These are phyloP conservation scores for Scatophagus argus DNA, from an alignment of 2,113 vertebrate species.

Conservation along the genomic window DNA sequence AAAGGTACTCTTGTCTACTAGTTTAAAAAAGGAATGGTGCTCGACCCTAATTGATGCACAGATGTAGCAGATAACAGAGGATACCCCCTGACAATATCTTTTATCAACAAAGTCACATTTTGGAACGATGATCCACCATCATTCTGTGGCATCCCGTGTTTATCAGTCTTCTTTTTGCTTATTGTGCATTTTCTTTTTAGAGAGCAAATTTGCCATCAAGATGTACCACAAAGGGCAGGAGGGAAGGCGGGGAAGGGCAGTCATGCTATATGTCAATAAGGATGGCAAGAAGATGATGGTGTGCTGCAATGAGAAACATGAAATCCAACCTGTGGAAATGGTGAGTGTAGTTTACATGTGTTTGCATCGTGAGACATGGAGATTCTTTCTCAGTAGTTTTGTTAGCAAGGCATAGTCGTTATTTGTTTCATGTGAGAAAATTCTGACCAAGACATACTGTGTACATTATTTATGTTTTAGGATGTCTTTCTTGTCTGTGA, in stretches of 20 bases:
- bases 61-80: background rate
- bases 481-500: background rate
- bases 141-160: background rate
- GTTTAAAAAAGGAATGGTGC: too few relatives aligned
- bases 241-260: accelerated
- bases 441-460: background rate
- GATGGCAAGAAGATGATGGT: background rate
- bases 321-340: slow-evolving; percentile 17
- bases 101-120: background rate
- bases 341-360: slow-evolving; percentile 37
- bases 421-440: background rate
- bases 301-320: background rate
- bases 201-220: slow-evolving; percentile 27
- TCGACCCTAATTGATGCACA: background rate
- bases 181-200: slow-evolving; percentile 20
- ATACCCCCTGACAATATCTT: too few relatives aligned
- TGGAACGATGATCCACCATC: background rate
- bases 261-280: slow-evolving; percentile 41
- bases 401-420: too few relatives aligned
- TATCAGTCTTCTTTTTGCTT: background rate
- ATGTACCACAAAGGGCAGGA: accelerated
- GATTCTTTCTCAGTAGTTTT: background rate
- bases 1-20: too few relatives aligned
- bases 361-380: background rate
- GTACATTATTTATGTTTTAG: background rate